Percentiles rank a stretch among this genome's conserved stretches.
Evolutionary conservation across 1,140 invertebrate genomes (phyloP).

Genomic region (Dinoponera quadriceps): DNA sequence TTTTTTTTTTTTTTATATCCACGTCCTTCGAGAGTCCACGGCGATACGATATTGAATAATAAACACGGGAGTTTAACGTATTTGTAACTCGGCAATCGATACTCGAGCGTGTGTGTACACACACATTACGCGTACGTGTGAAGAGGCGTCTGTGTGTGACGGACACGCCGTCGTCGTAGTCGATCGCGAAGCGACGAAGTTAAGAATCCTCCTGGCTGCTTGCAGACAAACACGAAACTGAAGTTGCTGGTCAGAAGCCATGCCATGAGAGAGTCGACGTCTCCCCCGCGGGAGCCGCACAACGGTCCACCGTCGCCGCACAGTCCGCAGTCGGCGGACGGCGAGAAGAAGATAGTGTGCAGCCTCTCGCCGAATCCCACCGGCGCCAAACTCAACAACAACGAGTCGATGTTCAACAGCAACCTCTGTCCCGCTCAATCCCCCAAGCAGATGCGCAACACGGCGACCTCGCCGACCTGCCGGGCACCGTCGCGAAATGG

Average conservation of each 20-base stretch:
- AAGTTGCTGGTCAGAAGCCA: slow-evolving; percentile 95
- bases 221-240: slow-evolving; percentile 89
- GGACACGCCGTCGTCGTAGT: background rate
- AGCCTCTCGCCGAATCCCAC: slow-evolving; percentile 76
- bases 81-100: slow-evolving; percentile 6
- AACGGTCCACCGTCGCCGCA: slow-evolving; percentile 82
- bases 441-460: slow-evolving; percentile 81
- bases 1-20: background rate
- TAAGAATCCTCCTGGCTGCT: slow-evolving; percentile 1
- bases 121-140: background rate
- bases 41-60: background rate
- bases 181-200: background rate
- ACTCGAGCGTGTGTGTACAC: background rate
- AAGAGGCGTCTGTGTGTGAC: background rate
- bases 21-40: background rate
- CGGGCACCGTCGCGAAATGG: slow-evolving; percentile 82
- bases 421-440: slow-evolving; percentile 80
- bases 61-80: slow-evolving; percentile 25
- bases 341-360: slow-evolving; percentile 75
- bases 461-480: slow-evolving; percentile 81
- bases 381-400: slow-evolving; percentile 80
- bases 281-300: slow-evolving; percentile 91
- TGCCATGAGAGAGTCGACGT: slow-evolving; percentile 94
- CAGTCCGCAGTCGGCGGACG: slow-evolving; percentile 77
- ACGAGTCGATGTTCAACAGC: slow-evolving; percentile 83